These are phyloP conservation scores for Noctua janthe DNA, from an alignment of 2,888 invertebrate genomes.

Conservation along the genomic window DNA sequence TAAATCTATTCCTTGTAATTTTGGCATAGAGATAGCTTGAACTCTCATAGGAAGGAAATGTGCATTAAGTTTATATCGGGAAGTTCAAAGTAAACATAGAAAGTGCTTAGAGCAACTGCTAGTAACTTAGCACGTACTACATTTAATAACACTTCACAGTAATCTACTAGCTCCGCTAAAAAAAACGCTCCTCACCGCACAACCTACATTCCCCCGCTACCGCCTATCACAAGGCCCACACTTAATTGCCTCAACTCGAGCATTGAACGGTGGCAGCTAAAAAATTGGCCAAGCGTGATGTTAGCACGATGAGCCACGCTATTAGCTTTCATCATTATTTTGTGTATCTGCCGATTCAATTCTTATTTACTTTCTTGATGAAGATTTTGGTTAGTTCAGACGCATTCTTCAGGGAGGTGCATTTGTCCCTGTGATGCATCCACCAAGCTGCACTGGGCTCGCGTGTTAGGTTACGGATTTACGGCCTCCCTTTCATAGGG, in stretches of 20 bases:
- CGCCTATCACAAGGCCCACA: constrained; percentile 46
- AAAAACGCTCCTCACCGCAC: background rate
- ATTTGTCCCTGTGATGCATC: background rate
- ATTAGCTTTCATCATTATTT: constrained; percentile 54
- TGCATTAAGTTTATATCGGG: background rate
- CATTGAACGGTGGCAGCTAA: constrained; percentile 76
- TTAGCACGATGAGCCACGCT: constrained; percentile 49
- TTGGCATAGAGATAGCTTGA: background rate
- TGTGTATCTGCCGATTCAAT: constrained; percentile 37
- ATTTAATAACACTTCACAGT: too few relatives aligned
- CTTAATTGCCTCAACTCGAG: constrained; percentile 68
- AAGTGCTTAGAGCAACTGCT: background rate
- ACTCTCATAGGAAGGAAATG: background rate
- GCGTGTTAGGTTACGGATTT: background rate
- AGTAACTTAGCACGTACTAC: background rate
- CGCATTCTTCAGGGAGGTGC: background rate
- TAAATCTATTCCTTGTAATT: background rate
- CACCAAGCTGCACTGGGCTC: background rate
- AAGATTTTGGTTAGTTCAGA: background rate
- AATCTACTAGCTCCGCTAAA: background rate
- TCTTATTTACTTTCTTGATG: constrained; percentile 17
- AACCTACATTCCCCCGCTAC: constrained; percentile 49
- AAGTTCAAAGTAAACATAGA: background rate
- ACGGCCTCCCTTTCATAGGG: background rate
- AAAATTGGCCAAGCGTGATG: constrained; percentile 75